Conservation (phyloP, 1,140 invertebrate genomes). For the Drosophila carrolli region DNA sequence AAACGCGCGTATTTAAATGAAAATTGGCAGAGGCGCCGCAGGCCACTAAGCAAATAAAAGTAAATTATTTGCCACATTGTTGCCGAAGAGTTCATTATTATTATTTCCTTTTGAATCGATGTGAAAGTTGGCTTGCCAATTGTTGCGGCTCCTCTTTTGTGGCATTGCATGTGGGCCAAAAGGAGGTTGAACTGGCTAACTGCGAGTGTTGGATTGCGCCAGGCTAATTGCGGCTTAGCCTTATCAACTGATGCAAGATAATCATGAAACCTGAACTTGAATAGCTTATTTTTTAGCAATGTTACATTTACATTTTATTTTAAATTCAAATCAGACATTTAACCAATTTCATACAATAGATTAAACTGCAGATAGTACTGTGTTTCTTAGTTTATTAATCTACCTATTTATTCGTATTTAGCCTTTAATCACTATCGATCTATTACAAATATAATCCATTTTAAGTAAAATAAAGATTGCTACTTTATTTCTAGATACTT, state of each 20-base stretch:
- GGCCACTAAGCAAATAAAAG: slow-evolving; percentile 15
- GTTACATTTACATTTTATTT: background rate
- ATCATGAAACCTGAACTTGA: background rate
- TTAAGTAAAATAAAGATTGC: no score
- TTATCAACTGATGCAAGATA: slow-evolving; percentile 12
- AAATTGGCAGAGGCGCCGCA: slow-evolving; percentile 39
- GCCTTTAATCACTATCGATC: no score
- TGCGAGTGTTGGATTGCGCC: slow-evolving; percentile 5
- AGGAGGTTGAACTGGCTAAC: slow-evolving; percentile 41
- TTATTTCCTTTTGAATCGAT: slow-evolving; percentile 44
- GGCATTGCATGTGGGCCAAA: slow-evolving; percentile 6
- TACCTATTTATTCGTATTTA: no score
- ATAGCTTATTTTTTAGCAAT: background rate
- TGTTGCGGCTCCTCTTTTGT: slow-evolving; percentile 34
- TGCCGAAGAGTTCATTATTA: slow-evolving; percentile 17
- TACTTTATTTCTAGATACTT: slow-evolving; percentile 7
- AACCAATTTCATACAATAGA: background rate
- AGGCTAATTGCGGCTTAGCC: slow-evolving; percentile 28
- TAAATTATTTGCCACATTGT: slow-evolving; percentile 23
- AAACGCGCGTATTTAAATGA: slow-evolving; percentile 40
- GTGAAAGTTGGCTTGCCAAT: slow-evolving; percentile 60
- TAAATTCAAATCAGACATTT: background rate
- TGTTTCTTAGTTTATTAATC: no score
- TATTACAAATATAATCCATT: no score
- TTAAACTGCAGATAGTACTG: no score